Percentiles rank a stretch among this genome's conserved stretches.
Conservation (phyloP, 2,888 invertebrate species). For the Dorcus parallelipipedus region DNA sequence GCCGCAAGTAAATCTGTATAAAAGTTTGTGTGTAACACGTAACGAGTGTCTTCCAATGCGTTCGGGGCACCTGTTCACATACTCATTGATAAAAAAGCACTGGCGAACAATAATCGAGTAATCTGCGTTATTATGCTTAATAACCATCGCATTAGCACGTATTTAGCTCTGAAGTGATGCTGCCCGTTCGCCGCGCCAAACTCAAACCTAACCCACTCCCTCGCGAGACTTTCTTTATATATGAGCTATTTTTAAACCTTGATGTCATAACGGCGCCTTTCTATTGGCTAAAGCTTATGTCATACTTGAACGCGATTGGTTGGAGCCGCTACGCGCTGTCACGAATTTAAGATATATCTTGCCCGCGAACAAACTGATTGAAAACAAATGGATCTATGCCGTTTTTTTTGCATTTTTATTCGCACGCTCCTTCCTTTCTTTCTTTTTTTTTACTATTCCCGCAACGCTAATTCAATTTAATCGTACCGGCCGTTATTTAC, state of each 20-base stretch:
- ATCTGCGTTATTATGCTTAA: constrained; percentile 38
- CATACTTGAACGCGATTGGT: constrained; percentile 35
- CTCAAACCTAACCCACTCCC: constrained; percentile 45
- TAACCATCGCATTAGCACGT: constrained; percentile 45
- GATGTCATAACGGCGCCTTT: constrained; percentile 36
- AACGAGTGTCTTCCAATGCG: constrained; percentile 34
- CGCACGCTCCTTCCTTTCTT: constrained; percentile 6
- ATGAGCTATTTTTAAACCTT: constrained; percentile 44
- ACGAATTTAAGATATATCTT: constrained; percentile 31
- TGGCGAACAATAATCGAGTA: constrained; percentile 33
- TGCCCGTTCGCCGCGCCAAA: constrained; percentile 43
- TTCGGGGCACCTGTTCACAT: constrained; percentile 37
- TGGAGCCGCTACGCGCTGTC: constrained; percentile 22
- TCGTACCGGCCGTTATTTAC: background rate
- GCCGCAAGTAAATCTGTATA: constrained; percentile 20
- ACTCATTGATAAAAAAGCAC: constrained; percentile 34
- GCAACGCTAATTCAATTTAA: background rate
- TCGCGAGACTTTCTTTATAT: constrained; percentile 42
- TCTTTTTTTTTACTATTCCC: background rate
- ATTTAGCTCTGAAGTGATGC: constrained; percentile 24
- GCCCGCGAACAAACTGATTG: constrained; percentile 37
- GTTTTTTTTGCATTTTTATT: constrained; percentile 12
- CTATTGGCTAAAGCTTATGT: constrained; percentile 41
- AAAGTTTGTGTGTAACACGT: constrained; percentile 33
- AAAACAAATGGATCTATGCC: constrained; percentile 33